These are phyloP conservation scores for Aphelenchoides besseyi DNA, from an alignment of 1,140 invertebrate species.

Conservation along the genomic window DNA sequence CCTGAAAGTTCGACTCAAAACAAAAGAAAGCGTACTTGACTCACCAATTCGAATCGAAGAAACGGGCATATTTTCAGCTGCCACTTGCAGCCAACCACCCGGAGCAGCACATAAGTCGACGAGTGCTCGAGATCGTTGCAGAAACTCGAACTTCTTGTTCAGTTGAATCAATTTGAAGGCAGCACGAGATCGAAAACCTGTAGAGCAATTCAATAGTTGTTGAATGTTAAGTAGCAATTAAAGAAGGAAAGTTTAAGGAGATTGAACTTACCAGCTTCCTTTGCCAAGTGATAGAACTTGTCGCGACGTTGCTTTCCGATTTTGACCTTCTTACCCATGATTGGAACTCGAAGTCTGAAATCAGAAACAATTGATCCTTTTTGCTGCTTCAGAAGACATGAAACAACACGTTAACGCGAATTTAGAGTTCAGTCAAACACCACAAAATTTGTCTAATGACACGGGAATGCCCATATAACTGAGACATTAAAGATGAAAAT, in stretches of 20 bases:
- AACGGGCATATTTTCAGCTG: slow-evolving; percentile 92
- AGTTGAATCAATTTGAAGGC: slow-evolving; percentile 97
- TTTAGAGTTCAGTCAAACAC: not conserved
- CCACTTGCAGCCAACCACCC: slow-evolving; percentile 99
- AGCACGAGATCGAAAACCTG: slow-evolving; percentile 90
- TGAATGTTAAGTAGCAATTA: slow-evolving; percentile 13
- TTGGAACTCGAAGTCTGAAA: too few relatives aligned
- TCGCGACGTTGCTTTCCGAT: slow-evolving; percentile 94
- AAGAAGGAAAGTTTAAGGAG: slow-evolving; percentile 5
- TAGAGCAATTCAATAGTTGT: too few relatives aligned
- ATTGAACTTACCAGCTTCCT: slow-evolving; percentile 80
- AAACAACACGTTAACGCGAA: not conserved
- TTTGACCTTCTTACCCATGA: slow-evolving; percentile 93
- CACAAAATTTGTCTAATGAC: too few relatives aligned
- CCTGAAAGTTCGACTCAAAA: slow-evolving; percentile 66
- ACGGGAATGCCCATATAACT: too few relatives aligned
- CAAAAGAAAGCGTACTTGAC: slow-evolving; percentile 22
- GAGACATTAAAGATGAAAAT: too few relatives aligned
- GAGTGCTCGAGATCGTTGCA: slow-evolving; percentile 89
- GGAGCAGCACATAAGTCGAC: slow-evolving; percentile 98
- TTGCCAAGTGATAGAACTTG: slow-evolving; percentile 96
- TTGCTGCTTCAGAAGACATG: too few relatives aligned
- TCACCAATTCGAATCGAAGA: slow-evolving; percentile 83
- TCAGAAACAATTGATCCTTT: too few relatives aligned
- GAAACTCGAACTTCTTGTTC: slow-evolving; percentile 93